Evolutionary conservation across 2,888 invertebrate genomes (phyloP), one percentile per base, ranked within the genome.

Genomic region (Drosophila kambysellisi): DNA sequence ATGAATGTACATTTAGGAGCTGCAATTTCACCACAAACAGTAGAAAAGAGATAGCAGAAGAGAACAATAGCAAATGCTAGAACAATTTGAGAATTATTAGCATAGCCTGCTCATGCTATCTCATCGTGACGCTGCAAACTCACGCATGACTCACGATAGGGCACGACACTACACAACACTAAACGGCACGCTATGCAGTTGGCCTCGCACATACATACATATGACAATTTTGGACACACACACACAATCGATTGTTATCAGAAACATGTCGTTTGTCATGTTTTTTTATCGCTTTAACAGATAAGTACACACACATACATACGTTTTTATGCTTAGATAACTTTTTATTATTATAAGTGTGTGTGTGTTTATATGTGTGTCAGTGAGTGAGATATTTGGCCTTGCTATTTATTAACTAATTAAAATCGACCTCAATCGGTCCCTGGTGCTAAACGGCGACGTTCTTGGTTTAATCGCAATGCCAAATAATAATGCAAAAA

Each of bases 1-100:
- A 43, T n/a, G 12, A 29, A n/a, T 3, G n/a, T 3, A 46, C 35
- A 41, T 56, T 25, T 46, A 17, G 25, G 46, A 56, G 32, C 32
- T 59, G 62, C 62, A 70, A 84, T 87, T 84, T 84, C 88, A 81
- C 83, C 88, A 84, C 62, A 57, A 57, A 50, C 51, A 53, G 17
- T 32, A 43, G 43, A 51, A 63, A 32, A 37, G 51, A 70, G 57
- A 85, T 52, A 79, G 67, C 57, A 52, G 56, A 39, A 64, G n/a
- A 12, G 17, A 35, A 60, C 7, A 37, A 15, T 54, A 39, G 51
- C 41, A 30, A 68, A 57, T n/a, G 9, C 41, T 11, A 41, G 57
- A 41, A 35, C 6, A 33, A 33, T 79, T 74, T n/a, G 41, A 50
- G 30, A 76, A 79, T 79, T 65, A 79, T 79, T 65, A 64, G 68